Evolutionary conservation across 1,140 invertebrate genomes (phyloP).

Genomic region (Drosophila kepulauana): DNA sequence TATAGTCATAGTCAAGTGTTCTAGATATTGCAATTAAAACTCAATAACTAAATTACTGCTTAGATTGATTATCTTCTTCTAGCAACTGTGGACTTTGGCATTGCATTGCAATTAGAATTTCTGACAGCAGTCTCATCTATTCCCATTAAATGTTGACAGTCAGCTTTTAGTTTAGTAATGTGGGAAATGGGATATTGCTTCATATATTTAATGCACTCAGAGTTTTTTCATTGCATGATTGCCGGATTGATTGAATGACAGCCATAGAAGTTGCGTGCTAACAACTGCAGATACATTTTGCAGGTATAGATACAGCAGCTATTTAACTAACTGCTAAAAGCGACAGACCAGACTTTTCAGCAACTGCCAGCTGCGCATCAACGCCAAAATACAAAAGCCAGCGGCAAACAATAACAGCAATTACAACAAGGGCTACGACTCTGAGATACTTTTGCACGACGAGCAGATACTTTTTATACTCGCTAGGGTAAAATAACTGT

Average conservation of each 20-base stretch:
- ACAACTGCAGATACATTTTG: constrained; percentile 53
- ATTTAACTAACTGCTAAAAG: constrained; percentile 69
- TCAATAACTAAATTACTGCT: constrained; percentile 37
- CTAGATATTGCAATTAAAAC: constrained; percentile 18
- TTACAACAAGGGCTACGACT: background rate
- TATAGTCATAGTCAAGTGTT: background rate
- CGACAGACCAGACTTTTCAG: constrained; percentile 79
- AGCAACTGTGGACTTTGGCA: constrained; percentile 2
- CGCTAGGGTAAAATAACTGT: too few species aligned
- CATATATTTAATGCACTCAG: constrained; percentile 45
- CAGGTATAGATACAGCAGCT: constrained; percentile 27
- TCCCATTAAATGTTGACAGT: constrained; percentile 53
- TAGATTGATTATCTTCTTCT: background rate
- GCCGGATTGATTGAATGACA: constrained; percentile 76
- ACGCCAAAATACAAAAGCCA: constrained; percentile 77
- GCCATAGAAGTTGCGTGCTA: constrained; percentile 71
- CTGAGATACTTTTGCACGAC: background rate
- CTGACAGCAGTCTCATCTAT: constrained; percentile 57
- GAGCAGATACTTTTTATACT: background rate
- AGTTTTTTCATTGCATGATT: constrained; percentile 64
- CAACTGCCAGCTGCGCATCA: constrained; percentile 79
- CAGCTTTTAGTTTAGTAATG: constrained; percentile 10
- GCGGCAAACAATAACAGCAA: constrained; percentile 39
- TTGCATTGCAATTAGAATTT: constrained; percentile 57
- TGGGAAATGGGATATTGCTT: constrained; percentile 28